Base-by-base conservation (phyloP, 37 sponge, comb jelly and placozoan genomes). In the Oscarella lobularis region DNA sequence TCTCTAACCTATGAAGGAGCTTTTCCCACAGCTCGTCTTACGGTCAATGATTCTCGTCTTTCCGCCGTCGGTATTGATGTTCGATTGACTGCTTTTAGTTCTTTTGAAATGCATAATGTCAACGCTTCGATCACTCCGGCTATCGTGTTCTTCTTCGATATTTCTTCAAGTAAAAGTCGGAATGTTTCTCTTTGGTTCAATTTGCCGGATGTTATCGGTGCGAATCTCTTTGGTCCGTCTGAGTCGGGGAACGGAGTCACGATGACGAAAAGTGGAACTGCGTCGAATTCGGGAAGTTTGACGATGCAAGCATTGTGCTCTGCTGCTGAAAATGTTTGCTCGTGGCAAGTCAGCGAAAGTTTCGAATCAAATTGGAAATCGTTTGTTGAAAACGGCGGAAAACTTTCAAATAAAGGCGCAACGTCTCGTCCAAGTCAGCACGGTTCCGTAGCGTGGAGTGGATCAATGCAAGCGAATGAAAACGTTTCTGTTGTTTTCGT, bases 111-210 rank as follows among this genome's bases (percentile, higher is more conserved):
- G 6, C 71, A 68, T 5, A 14, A 20, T n/a, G 33, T 34, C 33
- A 68, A 68, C 71, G 29, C 5, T 5, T 68, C 71, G 5, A 14
- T 68, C 29, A 68, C 71, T 31, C 71, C 71, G 29, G 71, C 71
- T 34, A 68, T 68, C 71, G 71, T 14, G n/a, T 68, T 68, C 29
- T 14, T n/a, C 31, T 68, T 68, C 71, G 29, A 68, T 34, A 14
- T 68, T 14, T n/a, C n/a, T n/a, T n/a, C n/a, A n/a, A n/a, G n/a
- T n/a, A n/a, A n/a, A n/a, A n/a, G n/a, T n/a, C 6, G n/a, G 33
- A 68, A 68, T 14, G 60, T 48, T 20, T 9, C 60, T 9, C 60
- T 48, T 9, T 68, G 6, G 29, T 68, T 68, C 31, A 68, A 68
- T 14, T 35, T 68, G 6, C 71, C 71, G 31, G 71, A 68, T 20